These are phyloP conservation scores for Callithrix jacchus DNA, from an alignment of 2,113 vertebrate genomes.

Conservation along the genomic window DNA sequence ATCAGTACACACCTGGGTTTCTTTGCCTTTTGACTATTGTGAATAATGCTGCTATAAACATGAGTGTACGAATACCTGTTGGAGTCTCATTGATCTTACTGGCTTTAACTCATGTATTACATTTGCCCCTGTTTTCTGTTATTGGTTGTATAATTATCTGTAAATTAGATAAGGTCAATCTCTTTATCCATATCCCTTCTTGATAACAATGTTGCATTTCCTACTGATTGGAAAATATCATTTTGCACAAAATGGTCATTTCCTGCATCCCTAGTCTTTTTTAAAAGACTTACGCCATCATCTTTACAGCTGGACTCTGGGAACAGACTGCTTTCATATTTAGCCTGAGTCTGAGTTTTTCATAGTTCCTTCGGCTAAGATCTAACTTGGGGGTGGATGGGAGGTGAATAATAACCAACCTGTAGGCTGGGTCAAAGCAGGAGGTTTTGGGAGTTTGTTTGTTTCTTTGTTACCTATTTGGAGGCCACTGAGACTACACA, in stretches of 20 bases:
- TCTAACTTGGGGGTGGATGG: background rate
- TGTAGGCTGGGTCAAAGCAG: background rate
- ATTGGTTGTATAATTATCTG: background rate
- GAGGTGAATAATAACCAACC: background rate
- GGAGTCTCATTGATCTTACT: background rate
- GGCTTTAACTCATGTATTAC: background rate
- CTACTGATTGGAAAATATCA: background rate
- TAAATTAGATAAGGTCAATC: background rate
- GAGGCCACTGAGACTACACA: background rate
- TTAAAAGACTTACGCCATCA: background rate
- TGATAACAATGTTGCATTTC: background rate
- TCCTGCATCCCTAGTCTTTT: background rate
- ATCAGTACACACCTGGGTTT: background rate
- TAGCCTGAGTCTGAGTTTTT: background rate
- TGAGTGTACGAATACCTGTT: background rate
- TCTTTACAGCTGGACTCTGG: background rate
- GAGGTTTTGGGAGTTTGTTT: background rate
- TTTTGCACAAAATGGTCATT: background rate
- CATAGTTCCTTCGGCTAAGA: background rate
- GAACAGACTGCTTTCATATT: background rate
- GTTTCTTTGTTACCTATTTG: background rate
- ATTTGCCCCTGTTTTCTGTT: slow-evolving; percentile 26
- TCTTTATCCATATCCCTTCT: background rate
- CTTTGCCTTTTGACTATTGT: background rate
- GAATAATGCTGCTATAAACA: background rate